Base-by-base conservation (phyloP, 2,113 vertebrate genomes). In the Gallinago paraguaiae region DNA sequence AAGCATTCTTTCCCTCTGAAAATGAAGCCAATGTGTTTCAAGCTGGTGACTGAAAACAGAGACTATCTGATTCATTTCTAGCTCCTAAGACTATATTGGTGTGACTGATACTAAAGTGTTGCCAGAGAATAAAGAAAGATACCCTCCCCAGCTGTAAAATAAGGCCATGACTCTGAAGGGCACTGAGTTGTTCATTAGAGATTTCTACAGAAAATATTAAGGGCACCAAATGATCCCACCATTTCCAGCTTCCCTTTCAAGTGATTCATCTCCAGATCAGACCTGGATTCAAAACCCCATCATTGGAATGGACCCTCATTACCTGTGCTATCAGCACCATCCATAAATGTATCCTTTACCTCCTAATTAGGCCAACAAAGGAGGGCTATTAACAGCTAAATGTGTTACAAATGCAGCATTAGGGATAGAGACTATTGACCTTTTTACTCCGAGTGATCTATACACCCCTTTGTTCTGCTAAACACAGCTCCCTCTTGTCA, bases 341-440 rank as follows among this genome's bases (percentile, higher is more conserved):
- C 95, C 88, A 72, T 61, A 95, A 97, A 93, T 24, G 86, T 90
- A 93, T 92, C 92, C 74, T 92, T 96, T 89, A 82, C 83, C 72
- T 95, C 91, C 96, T 95, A 96, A 96, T 97, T 95, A 96, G 95
- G 80, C 69, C 93, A 91, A 96, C 95, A 96, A 96, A 91, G 86
- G 80, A 89, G 88, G 70, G 45, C 90, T 92, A 94, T 96, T 97
- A 96, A 88, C 80, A 94, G 91, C 96, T 96, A 93, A 96, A 95
- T 82, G 88, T 92, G 84, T 92, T 92, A 94, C 83, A 95, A 95
- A 96, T 79, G 88, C 92, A 95, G 88, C 80, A 61, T 96, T 96
- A 97, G 96, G 96, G 96, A 94, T 94, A 97, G 95, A 95, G 80
- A 97, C 90, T 79, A 94, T 43, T 96, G 96, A 97, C 92, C 96